phyloP scores from a whole-genome alignment of 2,888 invertebrate species.

The Vannuccia rotundouncinata region DNA sequence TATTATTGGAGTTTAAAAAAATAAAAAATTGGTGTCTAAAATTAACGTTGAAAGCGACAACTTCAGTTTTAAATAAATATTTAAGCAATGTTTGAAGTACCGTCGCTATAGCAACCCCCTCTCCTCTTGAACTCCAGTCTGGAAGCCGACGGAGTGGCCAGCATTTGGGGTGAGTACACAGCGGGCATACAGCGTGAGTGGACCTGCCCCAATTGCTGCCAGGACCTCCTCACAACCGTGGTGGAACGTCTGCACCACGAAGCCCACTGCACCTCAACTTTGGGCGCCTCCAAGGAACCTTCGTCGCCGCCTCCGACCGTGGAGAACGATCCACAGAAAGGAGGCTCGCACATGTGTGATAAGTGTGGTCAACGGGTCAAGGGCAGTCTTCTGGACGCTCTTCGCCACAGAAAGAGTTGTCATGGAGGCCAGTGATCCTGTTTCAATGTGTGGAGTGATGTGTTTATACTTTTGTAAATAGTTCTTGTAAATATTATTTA shows the following conservation, averaged over 20 bases:
- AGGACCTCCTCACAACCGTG: conserved; percentile 63
- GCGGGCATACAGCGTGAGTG: conserved; percentile 63
- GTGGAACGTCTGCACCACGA: conserved; percentile 71
- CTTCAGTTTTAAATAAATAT: too few relatives aligned
- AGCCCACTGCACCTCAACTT: conserved; percentile 56
- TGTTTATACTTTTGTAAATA: too few relatives aligned
- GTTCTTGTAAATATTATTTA: too few relatives aligned
- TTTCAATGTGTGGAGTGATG: too few relatives aligned
- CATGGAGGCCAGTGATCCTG: too few relatives aligned
- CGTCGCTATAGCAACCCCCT: too few relatives aligned
- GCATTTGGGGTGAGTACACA: conserved; percentile 48
- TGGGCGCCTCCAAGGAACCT: not conserved
- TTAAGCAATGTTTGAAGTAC: too few relatives aligned
- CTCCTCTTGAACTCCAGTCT: too few relatives aligned
- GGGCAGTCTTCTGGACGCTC: not conserved
- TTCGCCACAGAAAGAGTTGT: not conserved
- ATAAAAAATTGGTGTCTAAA: too few relatives aligned
- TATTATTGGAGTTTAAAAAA: too few relatives aligned
- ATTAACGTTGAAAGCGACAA: too few relatives aligned
- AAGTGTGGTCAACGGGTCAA: not conserved
- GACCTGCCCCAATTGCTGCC: conserved; percentile 68
- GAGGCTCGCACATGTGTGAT: not conserved
- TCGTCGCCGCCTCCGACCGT: not conserved
- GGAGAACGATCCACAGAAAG: not conserved
- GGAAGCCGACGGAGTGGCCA: conserved; percentile 46